Percentiles rank a stretch among this genome's conserved stretches.
These are phyloP conservation scores for Macrobrachium nipponense DNA, from an alignment of 1,140 invertebrate species.

Conservation along the genomic window DNA sequence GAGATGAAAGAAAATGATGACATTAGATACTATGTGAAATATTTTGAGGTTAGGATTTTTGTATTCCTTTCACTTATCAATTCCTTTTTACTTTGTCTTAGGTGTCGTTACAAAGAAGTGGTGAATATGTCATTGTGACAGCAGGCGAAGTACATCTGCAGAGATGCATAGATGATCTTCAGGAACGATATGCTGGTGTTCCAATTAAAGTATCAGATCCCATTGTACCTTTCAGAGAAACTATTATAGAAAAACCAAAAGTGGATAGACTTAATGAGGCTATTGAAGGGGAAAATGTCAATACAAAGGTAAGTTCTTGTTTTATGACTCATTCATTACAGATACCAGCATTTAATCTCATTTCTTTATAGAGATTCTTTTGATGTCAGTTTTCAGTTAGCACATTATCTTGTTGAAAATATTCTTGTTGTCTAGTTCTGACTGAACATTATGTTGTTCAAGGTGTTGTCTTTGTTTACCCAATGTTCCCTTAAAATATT, in stretches of 20 bases:
- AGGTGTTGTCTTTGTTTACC: not conserved
- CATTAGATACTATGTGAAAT: not conserved
- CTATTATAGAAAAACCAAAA: constrained; percentile 85
- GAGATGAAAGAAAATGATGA: too few species aligned
- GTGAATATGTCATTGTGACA: constrained; percentile 95
- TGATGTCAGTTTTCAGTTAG: too few species aligned
- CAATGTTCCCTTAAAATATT: not conserved
- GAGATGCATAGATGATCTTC: constrained; percentile 90
- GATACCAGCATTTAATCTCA: not conserved
- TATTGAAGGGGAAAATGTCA: constrained; percentile 74
- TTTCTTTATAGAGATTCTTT: not conserved
- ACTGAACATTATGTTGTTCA: not conserved
- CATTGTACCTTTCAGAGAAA: constrained; percentile 97
- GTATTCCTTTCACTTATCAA: not conserved
- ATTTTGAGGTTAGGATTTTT: not conserved
- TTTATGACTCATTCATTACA: not conserved
- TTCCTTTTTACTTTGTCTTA: not conserved
- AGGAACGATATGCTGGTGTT: constrained; percentile 80
- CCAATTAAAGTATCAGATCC: constrained; percentile 92
- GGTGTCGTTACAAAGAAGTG: constrained; percentile 86
- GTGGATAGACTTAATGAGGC: constrained; percentile 91
- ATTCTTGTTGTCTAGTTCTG: too few species aligned
- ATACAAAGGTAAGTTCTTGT: constrained; percentile 29
- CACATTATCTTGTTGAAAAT: too few species aligned
- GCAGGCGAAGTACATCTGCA: constrained; percentile 98